These are phyloP conservation scores for Ceratosolen fusciceps DNA, from an alignment of 1,140 invertebrate genomes.

Conservation along the genomic window DNA sequence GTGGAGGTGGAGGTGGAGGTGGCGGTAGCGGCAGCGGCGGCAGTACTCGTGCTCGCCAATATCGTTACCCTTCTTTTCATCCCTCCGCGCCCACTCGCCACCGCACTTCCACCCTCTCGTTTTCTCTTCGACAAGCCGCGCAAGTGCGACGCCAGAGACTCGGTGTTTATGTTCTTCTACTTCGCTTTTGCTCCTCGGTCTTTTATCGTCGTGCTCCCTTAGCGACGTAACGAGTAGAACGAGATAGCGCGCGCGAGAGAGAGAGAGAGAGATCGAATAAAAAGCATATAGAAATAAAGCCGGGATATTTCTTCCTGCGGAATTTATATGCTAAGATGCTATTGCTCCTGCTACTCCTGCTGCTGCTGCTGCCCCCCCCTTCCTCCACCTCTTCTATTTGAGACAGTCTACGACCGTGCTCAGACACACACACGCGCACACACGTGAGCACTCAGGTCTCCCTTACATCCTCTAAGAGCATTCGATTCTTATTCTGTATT, in stretches of 20 bases:
- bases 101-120: background rate
- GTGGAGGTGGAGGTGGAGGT: too few relatives aligned
- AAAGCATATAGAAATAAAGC: slow-evolving; percentile 52
- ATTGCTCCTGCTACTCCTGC: background rate
- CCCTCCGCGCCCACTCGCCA: background rate
- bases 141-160: slow-evolving; percentile 36
- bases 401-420: too few relatives aligned
- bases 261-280: slow-evolving; percentile 59
- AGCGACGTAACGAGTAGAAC: slow-evolving; percentile 40
- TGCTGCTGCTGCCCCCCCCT: slow-evolving; percentile 20
- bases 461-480: slow-evolving; percentile 15
- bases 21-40: background rate
- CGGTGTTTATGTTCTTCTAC: slow-evolving; percentile 49
- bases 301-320: slow-evolving; percentile 45
- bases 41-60: slow-evolving; percentile 10
- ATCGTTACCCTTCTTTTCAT: slow-evolving; percentile 11
- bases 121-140: slow-evolving; percentile 34
- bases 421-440: too few relatives aligned
- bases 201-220: slow-evolving; percentile 39
- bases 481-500: slow-evolving; percentile 40
- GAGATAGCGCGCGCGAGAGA: too few relatives aligned
- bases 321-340: slow-evolving; percentile 51
- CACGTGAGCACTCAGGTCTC: too few relatives aligned
- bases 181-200: slow-evolving; percentile 39
- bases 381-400: slow-evolving; percentile 39